A percentile compares a stretch with the other conserved stretches of the same genome.
These are phyloP conservation scores for Prunella himalayana DNA, from an alignment of 2,113 vertebrate species.

Conservation along the genomic window DNA sequence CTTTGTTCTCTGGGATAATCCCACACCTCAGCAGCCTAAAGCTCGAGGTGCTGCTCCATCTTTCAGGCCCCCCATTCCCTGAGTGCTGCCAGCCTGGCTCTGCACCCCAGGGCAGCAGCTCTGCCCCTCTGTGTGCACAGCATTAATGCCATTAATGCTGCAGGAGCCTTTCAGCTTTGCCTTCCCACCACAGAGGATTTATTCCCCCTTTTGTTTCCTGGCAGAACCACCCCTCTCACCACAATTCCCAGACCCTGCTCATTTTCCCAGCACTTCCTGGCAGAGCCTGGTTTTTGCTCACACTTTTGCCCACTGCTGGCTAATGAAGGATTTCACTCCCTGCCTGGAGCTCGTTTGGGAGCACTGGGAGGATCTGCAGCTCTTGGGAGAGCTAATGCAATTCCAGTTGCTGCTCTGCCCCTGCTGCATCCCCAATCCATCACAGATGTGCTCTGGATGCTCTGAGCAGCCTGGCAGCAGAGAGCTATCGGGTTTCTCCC, in stretches of 20 bases:
- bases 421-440: background rate
- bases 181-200: background rate
- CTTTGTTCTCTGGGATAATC: background rate
- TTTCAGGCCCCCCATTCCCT: background rate
- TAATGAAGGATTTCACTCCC: background rate
- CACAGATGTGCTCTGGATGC: background rate
- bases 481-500: background rate
- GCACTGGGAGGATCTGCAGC: background rate
- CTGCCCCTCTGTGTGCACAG: background rate
- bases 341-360: background rate
- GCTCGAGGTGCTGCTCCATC: background rate
- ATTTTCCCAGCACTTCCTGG: background rate
- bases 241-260: background rate
- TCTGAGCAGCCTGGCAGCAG: background rate
- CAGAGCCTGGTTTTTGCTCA: background rate
- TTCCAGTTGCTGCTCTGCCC: background rate
- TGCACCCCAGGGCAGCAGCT: background rate
- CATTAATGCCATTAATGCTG: background rate
- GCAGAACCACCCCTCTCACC: background rate
- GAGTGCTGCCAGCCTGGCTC: background rate
- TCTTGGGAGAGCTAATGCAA: background rate
- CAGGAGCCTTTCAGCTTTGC: background rate
- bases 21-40: background rate
- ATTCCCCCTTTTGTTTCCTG: background rate
- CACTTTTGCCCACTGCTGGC: background rate